Evolutionary conservation across 2,888 invertebrate genomes (phyloP).

Genomic region (Amphipyra tragopoginis): DNA sequence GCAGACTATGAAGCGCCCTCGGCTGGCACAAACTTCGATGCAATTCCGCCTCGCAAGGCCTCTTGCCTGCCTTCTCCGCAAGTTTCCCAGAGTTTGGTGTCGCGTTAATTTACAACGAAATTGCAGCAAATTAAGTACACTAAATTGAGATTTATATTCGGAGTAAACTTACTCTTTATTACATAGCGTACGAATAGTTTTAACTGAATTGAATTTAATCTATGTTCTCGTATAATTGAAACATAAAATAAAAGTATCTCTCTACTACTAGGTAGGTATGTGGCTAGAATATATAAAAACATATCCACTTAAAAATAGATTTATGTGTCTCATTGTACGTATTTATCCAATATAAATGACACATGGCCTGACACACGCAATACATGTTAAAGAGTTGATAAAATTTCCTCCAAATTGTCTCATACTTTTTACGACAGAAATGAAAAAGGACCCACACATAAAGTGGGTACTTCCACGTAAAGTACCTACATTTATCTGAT

Average conservation of each 20-base stretch:
- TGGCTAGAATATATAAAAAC: too few species aligned
- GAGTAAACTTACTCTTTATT: conserved; percentile 23
- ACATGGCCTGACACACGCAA: neutral
- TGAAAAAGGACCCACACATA: conserved; percentile 2
- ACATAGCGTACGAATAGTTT: neutral
- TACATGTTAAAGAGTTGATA: conserved; percentile 1
- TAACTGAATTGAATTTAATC: neutral
- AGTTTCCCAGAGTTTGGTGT: conserved; percentile 46
- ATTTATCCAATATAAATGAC: neutral
- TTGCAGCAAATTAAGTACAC: conserved; percentile 46
- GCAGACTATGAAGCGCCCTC: conserved; percentile 55
- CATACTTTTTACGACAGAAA: conserved; percentile 10
- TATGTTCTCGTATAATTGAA: neutral
- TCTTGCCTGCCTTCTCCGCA: conserved; percentile 46
- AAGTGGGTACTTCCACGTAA: too few species aligned
- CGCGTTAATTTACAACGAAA: conserved; percentile 51
- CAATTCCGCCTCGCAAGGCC: conserved; percentile 57
- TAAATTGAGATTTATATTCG: conserved; percentile 46
- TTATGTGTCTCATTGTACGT: neutral
- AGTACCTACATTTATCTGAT: too few species aligned
- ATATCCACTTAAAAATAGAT: neutral
- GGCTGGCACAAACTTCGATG: conserved; percentile 58
- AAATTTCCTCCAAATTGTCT: conserved; percentile 3
- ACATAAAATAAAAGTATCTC: neutral
- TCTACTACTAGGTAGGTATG: too few species aligned